phyloP scores from a whole-genome alignment of 2,113 vertebrate species.

The Stigmatopora nigra region DNA sequence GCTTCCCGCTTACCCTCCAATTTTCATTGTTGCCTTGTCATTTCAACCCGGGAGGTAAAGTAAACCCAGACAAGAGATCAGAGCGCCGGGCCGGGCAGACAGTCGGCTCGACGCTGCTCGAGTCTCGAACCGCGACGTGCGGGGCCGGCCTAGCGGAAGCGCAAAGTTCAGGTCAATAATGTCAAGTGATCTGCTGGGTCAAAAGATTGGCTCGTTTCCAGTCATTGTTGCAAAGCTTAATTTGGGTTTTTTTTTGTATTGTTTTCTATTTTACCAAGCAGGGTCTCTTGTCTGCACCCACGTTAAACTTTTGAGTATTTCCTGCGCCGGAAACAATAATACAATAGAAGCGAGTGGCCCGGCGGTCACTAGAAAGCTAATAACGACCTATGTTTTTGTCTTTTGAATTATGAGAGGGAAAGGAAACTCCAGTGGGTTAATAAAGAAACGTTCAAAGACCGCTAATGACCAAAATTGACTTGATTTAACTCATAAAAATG shows the following conservation, averaged over 20 bases:
- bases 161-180: slow-evolving; percentile 49
- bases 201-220: slow-evolving; percentile 42
- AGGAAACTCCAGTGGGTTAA: too few species aligned
- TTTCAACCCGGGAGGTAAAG: slow-evolving; percentile 5
- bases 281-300: slow-evolving; percentile 37
- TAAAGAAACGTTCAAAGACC: too few species aligned
- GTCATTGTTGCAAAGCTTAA: slow-evolving; percentile 36
- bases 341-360: slow-evolving; percentile 52
- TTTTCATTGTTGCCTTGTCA: slow-evolving; percentile 28
- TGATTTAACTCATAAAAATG: too few species aligned
- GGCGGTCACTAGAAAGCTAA: slow-evolving; percentile 1
- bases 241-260: slow-evolving; percentile 1
- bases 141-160: slow-evolving; percentile 24
- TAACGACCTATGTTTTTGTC: background rate
- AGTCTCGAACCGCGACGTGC: slow-evolving; percentile 19
- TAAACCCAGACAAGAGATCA: slow-evolving; percentile 37
- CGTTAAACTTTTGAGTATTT: slow-evolving; percentile 55
- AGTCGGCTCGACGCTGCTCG: slow-evolving; percentile 17
- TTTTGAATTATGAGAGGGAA: background rate
- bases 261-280: slow-evolving; percentile 22
- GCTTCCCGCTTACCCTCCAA: background rate
- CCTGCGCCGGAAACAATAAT: slow-evolving; percentile 58
- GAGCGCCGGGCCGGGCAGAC: slow-evolving; percentile 27
- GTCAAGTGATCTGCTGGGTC: slow-evolving; percentile 42
- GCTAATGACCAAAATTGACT: too few species aligned